These are phyloP conservation scores for Trachelus troglodyta DNA, from an alignment of 2,888 invertebrate species.

Conservation along the genomic window DNA sequence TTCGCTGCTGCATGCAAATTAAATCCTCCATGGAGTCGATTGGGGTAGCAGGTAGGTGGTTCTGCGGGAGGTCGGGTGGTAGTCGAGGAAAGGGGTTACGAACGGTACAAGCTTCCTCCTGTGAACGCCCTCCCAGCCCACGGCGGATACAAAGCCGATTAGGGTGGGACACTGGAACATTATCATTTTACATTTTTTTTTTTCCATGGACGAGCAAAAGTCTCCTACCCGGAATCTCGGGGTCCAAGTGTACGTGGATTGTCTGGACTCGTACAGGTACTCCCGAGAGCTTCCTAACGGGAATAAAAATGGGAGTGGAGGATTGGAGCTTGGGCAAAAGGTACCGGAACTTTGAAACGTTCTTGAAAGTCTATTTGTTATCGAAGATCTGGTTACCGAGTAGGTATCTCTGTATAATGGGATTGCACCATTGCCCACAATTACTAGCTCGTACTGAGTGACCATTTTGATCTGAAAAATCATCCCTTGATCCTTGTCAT, in stretches of 20 bases:
- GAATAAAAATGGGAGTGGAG: constrained; percentile 29
- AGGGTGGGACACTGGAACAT: constrained; percentile 56
- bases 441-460: constrained; percentile 6
- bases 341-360: constrained; percentile 15
- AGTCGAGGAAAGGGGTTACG: neutral
- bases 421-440: constrained; percentile 37
- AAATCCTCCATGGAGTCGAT: constrained; percentile 48
- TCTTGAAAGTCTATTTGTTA: too few species aligned
- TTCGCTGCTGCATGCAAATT: constrained; percentile 61
- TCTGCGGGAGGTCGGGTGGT: neutral
- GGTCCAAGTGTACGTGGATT: constrained; percentile 24
- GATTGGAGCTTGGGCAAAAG: constrained; percentile 23
- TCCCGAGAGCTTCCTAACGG: constrained; percentile 27
- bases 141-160: constrained; percentile 61
- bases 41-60: constrained; percentile 13
- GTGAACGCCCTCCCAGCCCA: constrained; percentile 27
- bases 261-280: constrained; percentile 21
- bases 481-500: too few species aligned
- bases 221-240: constrained; percentile 14
- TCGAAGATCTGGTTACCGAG: neutral
- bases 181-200: constrained; percentile 54
- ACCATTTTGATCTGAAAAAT: too few species aligned
- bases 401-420: constrained; percentile 33
- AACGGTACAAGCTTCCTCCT: constrained; percentile 20
- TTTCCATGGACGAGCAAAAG: constrained; percentile 22